phyloP scores from a whole-genome alignment of 2,113 vertebrate genomes.

The Callipepla squamata region DNA sequence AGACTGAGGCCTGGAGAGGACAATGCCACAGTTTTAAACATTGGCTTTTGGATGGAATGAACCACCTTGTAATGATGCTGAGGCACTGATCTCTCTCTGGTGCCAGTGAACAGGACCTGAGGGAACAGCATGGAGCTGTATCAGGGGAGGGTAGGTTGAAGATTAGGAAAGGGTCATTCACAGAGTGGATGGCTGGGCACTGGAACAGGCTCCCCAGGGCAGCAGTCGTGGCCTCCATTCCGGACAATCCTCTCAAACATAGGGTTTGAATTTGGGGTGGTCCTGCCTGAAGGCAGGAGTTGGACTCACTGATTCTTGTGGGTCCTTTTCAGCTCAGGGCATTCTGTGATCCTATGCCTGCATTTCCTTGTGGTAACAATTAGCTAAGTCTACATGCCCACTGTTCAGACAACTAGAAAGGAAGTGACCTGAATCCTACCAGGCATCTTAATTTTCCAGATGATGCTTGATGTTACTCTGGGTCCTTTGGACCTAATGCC shows the following conservation, averaged over 20 bases:
- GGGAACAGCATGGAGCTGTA: background rate
- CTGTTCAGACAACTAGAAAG: background rate
- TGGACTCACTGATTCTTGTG: background rate
- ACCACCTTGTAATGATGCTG: background rate
- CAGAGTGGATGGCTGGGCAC: no score
- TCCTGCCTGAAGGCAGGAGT: background rate
- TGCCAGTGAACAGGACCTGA: background rate
- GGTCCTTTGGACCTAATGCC: background rate
- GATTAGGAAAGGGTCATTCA: background rate
- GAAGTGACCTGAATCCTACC: background rate
- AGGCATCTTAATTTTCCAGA: background rate
- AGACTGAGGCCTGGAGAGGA: background rate
- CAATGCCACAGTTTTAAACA: background rate
- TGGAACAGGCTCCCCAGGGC: background rate
- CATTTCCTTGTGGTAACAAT: background rate
- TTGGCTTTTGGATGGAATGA: background rate
- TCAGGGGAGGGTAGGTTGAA: background rate
- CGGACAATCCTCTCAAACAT: background rate
- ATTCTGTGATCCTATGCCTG: background rate
- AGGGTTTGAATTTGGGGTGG: background rate
- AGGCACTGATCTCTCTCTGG: background rate
- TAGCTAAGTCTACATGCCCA: background rate
- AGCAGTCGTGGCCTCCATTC: background rate
- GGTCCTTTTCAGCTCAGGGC: background rate
- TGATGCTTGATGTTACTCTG: background rate